Base-by-base conservation (phyloP, 2,797 vertebrate genomes). In the Streptopelia turtur region DNA sequence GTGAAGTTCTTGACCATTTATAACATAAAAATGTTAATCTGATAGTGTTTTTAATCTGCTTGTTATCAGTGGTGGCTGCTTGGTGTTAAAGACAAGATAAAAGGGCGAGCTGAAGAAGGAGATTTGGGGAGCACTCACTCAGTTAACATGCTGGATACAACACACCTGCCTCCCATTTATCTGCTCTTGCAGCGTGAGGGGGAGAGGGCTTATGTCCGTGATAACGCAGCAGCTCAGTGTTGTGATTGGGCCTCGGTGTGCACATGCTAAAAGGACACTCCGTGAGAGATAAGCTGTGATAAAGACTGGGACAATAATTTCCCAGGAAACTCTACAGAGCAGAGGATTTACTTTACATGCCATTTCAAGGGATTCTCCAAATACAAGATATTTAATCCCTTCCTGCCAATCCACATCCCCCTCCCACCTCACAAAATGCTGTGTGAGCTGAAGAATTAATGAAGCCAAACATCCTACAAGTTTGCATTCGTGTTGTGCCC, bases 11-110 rank as follows among this genome's bases (percentile, higher is more conserved):
- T 97, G 95, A 94, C 95, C 95, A 87, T 97, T 95, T 95, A 96
- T 97, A 97, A 96, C 84, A 92, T 79, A 90, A 94, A 97, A 97
- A 97, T 97, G 95, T 95, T 96, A 97, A 97, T 97, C 94, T 96
- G 96, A 97, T 96, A 97, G 93, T 20, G 83, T 31, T 93, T 95
- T 94, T 96, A 97, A 97, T 96, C 95, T 93, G 93, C 93, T 97
- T 94, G 93, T 96, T 97, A 97, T 97, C 96, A 57, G 91, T 1
- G 1, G 85, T 70, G 71, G 82, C 95, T 94, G 88, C 93, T 94
- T 47, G 49, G 94, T 64, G 63, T 75, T 94, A 92, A 95, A 94
- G 88, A 71, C 85, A 59, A 95, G 93, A 95, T 95, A 95, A 93
- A 93, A 95, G 87, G 49, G 52, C 90, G 82, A 95, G 89, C 94